These are phyloP conservation scores for Halcyon leucocephala DNA, from an alignment of 2,797 vertebrate species.

Conservation along the genomic window DNA sequence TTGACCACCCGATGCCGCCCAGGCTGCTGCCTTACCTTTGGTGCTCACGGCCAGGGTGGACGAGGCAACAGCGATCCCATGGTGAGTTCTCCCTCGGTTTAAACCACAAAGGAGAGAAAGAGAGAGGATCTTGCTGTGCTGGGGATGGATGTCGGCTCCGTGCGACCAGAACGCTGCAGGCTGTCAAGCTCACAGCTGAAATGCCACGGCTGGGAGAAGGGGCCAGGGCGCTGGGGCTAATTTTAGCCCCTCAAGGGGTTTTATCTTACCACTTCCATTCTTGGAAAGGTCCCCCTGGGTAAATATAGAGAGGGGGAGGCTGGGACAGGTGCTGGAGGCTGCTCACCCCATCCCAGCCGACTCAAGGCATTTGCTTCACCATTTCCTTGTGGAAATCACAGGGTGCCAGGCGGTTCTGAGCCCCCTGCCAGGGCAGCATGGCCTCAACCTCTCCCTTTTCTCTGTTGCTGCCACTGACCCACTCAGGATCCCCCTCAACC, in stretches of 20 bases:
- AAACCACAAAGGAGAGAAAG: background rate
- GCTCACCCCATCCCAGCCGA: background rate
- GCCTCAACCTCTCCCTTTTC: accelerated
- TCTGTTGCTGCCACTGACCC: background rate
- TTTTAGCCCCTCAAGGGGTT: constrained; percentile 86
- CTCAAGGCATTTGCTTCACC: background rate
- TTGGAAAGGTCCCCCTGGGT: constrained; percentile 82
- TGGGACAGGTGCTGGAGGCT: constrained; percentile 36
- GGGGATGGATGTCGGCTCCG: background rate
- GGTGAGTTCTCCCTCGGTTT: background rate
- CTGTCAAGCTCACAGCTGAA: constrained; percentile 56
- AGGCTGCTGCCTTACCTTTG: constrained; percentile 14
- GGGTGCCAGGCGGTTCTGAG: accelerated
- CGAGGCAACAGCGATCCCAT: background rate
- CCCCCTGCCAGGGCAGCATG: background rate
- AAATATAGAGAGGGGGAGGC: constrained; percentile 86
- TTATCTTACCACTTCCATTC: constrained; percentile 91
- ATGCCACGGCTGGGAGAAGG: constrained; percentile 39
- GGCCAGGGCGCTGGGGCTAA: constrained; percentile 79
- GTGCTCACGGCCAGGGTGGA: background rate
- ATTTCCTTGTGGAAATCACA: accelerated
- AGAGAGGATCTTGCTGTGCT: background rate
- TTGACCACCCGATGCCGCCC: accelerated
- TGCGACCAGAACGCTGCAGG: background rate
- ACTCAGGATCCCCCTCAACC: accelerated